Percentiles rank a stretch among this genome's conserved stretches.
These are phyloP conservation scores for Eptatretus atami DNA, from an alignment of 2,797 vertebrate species.

Conservation along the genomic window DNA sequence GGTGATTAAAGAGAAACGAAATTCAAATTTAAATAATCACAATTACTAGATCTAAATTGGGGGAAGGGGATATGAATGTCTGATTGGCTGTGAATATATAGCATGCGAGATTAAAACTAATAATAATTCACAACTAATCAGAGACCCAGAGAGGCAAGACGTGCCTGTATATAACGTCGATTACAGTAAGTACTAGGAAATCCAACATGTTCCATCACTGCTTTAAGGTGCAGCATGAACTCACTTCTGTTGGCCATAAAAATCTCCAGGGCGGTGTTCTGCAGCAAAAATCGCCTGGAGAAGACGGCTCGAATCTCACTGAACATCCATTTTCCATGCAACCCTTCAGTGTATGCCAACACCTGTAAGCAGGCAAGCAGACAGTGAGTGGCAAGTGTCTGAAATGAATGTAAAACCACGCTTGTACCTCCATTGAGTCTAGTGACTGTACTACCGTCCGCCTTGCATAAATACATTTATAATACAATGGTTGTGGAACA, in stretches of 20 bases:
- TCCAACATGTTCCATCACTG: too few species aligned
- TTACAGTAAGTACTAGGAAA: too few species aligned
- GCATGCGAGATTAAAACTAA: too few species aligned
- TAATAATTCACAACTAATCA: slow-evolving; percentile 10
- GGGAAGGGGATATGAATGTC: too few species aligned
- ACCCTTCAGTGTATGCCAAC: slow-evolving; percentile 60
- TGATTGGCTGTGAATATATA: too few species aligned
- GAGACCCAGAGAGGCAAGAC: slow-evolving; percentile 7
- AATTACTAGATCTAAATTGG: too few species aligned
- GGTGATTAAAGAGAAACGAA: too few species aligned
- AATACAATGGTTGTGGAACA: too few species aligned
- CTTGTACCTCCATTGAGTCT: not conserved
- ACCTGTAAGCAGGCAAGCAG: slow-evolving; percentile 21
- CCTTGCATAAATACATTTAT: not conserved
- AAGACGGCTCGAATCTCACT: slow-evolving; percentile 91
- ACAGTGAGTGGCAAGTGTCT: not conserved
- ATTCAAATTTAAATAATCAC: too few species aligned
- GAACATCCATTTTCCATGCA: slow-evolving; percentile 99
- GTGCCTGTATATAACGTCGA: slow-evolving; percentile 6
- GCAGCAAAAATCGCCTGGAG: slow-evolving; percentile 56
- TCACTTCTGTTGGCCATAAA: slow-evolving; percentile 97
- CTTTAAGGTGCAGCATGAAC: slow-evolving; percentile 9
- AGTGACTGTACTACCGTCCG: not conserved
- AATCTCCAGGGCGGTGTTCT: slow-evolving; percentile 72
- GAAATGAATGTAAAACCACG: not conserved